These are phyloP conservation scores for Thaleichthys pacificus DNA, from an alignment of 2,797 vertebrate genomes.

Conservation along the genomic window DNA sequence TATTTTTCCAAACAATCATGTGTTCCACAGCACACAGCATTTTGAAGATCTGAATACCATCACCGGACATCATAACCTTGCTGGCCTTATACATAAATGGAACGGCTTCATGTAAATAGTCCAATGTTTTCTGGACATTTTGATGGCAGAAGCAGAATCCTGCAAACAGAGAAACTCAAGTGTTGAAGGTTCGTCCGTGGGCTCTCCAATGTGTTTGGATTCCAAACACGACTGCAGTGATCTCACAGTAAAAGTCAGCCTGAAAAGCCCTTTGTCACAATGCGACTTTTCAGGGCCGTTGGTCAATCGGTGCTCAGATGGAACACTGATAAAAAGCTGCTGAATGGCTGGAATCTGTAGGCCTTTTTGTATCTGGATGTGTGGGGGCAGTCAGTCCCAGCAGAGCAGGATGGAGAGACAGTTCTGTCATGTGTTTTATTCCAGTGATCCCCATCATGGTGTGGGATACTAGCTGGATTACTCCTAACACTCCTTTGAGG, in stretches of 20 bases:
- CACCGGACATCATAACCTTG: too few relatives aligned
- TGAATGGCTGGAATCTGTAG: constrained; percentile 28
- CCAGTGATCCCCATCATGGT: constrained; percentile 30
- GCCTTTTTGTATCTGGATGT: constrained; percentile 29
- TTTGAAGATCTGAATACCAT: too few relatives aligned
- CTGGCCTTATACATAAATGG: too few relatives aligned
- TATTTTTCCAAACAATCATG: too few relatives aligned
- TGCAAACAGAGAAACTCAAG: not conserved
- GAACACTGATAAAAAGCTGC: constrained; percentile 30
- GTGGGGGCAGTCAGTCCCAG: constrained; percentile 23
- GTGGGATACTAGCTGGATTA: constrained; percentile 25
- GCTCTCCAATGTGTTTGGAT: not conserved
- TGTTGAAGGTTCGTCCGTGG: not conserved
- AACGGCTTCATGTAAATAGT: too few relatives aligned
- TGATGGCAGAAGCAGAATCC: not conserved
- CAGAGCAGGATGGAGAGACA: constrained; percentile 1
- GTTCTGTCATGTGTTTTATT: constrained; percentile 31
- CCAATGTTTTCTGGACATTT: not conserved
- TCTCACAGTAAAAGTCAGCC: constrained; percentile 10
- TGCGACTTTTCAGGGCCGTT: constrained; percentile 18
- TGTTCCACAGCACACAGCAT: too few relatives aligned
- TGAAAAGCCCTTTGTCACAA: constrained; percentile 9
- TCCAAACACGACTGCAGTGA: constrained; percentile 11
- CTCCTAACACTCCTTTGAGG: constrained; percentile 7
- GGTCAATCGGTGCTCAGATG: constrained; percentile 28